A percentile compares a stretch with the other conserved stretches of the same genome.
Conservation (phyloP, 2,113 vertebrate species). For the Dicerorhinus sumatrensis region DNA sequence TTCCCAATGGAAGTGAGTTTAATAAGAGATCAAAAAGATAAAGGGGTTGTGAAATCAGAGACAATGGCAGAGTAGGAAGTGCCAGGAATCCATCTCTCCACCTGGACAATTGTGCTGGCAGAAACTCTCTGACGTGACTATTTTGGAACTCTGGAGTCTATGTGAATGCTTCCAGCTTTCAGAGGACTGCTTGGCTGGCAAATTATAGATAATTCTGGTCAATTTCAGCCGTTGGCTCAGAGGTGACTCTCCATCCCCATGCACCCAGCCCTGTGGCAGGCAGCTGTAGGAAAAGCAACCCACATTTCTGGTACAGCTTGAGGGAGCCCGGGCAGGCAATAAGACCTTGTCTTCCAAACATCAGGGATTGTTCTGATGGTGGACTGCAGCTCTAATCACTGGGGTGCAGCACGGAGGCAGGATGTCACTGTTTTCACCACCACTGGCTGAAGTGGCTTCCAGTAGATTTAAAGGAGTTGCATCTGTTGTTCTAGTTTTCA, state of each 20-base stretch:
- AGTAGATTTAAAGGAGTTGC: background rate
- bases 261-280: background rate
- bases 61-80: background rate
- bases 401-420: background rate
- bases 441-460: background rate
- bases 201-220: background rate
- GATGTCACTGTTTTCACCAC: background rate
- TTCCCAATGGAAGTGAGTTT: background rate
- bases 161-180: background rate
- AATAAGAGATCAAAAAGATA: background rate
- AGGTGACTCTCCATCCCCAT: background rate
- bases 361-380: too few species aligned
- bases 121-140: background rate
- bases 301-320: background rate
- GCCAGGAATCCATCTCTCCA: background rate
- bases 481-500: background rate
- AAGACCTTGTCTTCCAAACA: background rate
- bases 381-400: background rate
- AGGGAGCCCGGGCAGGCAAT: background rate
- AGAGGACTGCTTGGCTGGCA: background rate
- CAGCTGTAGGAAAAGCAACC: background rate
- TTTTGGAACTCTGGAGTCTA: background rate
- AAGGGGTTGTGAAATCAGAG: background rate
- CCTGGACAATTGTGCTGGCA: background rate
- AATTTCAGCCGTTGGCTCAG: background rate